Conservation (phyloP, 1,140 invertebrate genomes). For the Galleria mellonella region DNA sequence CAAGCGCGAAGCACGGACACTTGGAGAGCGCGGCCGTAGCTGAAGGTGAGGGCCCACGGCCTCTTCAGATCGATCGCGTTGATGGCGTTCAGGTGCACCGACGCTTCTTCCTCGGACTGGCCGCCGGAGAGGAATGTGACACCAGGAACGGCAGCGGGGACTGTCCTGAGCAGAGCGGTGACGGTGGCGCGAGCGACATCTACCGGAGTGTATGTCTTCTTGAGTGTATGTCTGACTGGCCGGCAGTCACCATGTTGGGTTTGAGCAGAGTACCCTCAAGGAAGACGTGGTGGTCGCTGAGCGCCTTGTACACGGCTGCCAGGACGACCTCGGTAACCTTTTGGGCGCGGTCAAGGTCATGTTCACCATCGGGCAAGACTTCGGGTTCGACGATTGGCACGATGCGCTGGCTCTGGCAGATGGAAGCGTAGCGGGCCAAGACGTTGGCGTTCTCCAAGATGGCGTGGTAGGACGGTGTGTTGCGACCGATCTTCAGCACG, state of each 20-base stretch:
- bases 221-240: slow-evolving; percentile 85
- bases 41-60: slow-evolving; percentile 97
- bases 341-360: slow-evolving; percentile 94
- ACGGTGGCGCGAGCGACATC: slow-evolving; percentile 92
- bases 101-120: slow-evolving; percentile 96
- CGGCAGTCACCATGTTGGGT: slow-evolving; percentile 98
- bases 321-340: slow-evolving; percentile 97
- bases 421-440: slow-evolving; percentile 92
- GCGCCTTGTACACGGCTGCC: slow-evolving; percentile 96
- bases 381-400: slow-evolving; percentile 97
- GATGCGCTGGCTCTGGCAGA: slow-evolving; percentile 94
- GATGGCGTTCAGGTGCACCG: slow-evolving; percentile 94
- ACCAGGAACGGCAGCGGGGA: slow-evolving; percentile 92
- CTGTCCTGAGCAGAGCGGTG: slow-evolving; percentile 88
- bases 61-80: slow-evolving; percentile 85
- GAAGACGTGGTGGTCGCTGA: slow-evolving; percentile 97
- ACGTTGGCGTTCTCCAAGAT: slow-evolving; percentile 95
- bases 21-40: slow-evolving; percentile 90
- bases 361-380: slow-evolving; percentile 89
- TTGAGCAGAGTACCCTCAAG: slow-evolving; percentile 98
- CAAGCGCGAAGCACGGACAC: slow-evolving; percentile 94
- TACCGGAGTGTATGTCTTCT: slow-evolving; percentile 82
- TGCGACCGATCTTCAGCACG: slow-evolving; percentile 94
- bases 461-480: slow-evolving; percentile 91
- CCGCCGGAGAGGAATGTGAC: slow-evolving; percentile 96